A percentile compares a stretch with the other conserved stretches of the same genome.
These are phyloP conservation scores for Chascanopsetta lugubris DNA, from an alignment of 2,113 vertebrate genomes.

Conservation along the genomic window DNA sequence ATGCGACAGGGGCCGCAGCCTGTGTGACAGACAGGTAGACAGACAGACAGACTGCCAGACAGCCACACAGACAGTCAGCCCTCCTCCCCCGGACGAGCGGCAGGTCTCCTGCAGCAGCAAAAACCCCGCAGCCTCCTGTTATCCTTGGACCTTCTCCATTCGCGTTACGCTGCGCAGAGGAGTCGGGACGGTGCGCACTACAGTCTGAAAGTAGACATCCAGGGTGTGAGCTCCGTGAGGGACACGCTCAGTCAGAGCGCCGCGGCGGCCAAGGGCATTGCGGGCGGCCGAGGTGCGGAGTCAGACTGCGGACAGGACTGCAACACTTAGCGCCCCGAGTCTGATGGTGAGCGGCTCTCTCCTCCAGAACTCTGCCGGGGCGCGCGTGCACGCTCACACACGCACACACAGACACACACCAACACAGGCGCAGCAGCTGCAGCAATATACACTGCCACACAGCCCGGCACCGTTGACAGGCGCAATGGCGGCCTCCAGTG, in stretches of 20 bases:
- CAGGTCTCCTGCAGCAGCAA: constrained; percentile 66
- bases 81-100: constrained; percentile 36
- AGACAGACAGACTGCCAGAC: too few relatives aligned
- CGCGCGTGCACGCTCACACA: not conserved
- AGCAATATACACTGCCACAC: constrained; percentile 37
- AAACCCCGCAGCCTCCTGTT: constrained; percentile 66
- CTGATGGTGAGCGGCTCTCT: constrained; percentile 70
- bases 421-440: constrained; percentile 40
- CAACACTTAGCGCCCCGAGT: constrained; percentile 70
- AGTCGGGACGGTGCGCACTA: constrained; percentile 31
- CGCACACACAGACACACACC: too few relatives aligned
- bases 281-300: constrained; percentile 74
- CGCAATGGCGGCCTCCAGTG: constrained; percentile 64
- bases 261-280: constrained; percentile 75
- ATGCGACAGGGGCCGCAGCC: constrained; percentile 55
- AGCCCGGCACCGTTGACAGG: constrained; percentile 45
- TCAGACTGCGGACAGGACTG: constrained; percentile 76
- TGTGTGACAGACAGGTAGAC: constrained; percentile 49
- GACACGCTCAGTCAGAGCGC: constrained; percentile 27
- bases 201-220: constrained; percentile 43
- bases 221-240: constrained; percentile 28
- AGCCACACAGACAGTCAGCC: constrained; percentile 20
- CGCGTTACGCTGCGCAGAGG: constrained; percentile 52
- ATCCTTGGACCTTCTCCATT: constrained; percentile 69
- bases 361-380: constrained; percentile 61